Conservation (phyloP, 64 coral and sea anemone genomes). For the Actinia equina region DNA sequence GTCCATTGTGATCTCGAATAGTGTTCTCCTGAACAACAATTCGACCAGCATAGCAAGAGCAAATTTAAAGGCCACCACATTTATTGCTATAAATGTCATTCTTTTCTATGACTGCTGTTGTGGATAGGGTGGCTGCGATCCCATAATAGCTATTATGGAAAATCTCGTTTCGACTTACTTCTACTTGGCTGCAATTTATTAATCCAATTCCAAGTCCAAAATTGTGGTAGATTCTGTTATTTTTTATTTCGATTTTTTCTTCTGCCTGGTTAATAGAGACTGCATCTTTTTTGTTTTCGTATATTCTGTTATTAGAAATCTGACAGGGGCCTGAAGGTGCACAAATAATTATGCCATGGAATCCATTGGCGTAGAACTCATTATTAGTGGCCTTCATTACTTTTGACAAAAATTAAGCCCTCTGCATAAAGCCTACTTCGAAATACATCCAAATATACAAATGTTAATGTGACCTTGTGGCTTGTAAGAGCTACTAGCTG, state of each 20-base stretch:
- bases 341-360: constrained; percentile 46
- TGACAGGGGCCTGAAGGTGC: constrained; percentile 33
- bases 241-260: neutral
- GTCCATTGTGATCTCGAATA: constrained; percentile 73
- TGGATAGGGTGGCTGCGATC: constrained; percentile 23
- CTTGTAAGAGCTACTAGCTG: constrained; percentile 41
- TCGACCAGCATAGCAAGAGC: constrained; percentile 43
- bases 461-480: neutral
- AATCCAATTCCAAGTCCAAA: constrained; percentile 46
- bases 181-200: neutral
- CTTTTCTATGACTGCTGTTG: constrained; percentile 30
- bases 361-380: too few relatives aligned
- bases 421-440: neutral
- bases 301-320: constrained; percentile 42
- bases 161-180: constrained; percentile 30
- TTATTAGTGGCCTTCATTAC: too few relatives aligned
- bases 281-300: constrained; percentile 53
- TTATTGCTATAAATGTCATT: constrained; percentile 65
- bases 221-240: constrained; percentile 69
- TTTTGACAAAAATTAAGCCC: constrained; percentile 43
- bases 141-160: constrained; percentile 70
- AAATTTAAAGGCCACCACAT: constrained; percentile 67
- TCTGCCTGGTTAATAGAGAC: neutral
- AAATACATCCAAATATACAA: neutral
- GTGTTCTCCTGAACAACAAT: constrained; percentile 18